phyloP scores from a whole-genome alignment of 2,113 vertebrate genomes.

The Oncorhynchus gorbuscha region DNA sequence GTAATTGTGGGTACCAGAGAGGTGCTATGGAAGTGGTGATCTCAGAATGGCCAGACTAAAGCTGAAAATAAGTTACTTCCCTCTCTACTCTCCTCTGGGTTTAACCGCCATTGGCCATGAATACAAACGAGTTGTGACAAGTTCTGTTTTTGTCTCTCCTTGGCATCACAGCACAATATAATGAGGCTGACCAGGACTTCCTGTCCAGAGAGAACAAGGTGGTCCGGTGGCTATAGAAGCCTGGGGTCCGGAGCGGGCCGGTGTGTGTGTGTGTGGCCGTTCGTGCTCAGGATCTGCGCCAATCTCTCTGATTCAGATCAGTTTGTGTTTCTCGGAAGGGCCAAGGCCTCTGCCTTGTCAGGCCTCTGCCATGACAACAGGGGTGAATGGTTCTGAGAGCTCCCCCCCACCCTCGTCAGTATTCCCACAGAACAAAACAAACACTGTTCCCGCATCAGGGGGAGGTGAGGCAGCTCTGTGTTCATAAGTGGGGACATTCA shows the following conservation, averaged over 20 bases:
- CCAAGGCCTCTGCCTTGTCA: conserved; percentile 45
- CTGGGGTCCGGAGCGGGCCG: background rate
- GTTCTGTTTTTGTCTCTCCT: background rate
- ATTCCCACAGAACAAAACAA: conserved; percentile 75
- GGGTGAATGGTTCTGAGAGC: conserved; percentile 34
- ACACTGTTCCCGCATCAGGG: conserved; percentile 68
- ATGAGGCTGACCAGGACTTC: background rate
- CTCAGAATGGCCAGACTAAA: too few species aligned
- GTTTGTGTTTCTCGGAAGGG: conserved; percentile 48
- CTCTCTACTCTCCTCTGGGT: background rate
- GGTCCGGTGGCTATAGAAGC: background rate
- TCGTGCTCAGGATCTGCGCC: conserved; percentile 1
- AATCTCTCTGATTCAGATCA: conserved; percentile 18
- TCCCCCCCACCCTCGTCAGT: conserved; percentile 42
- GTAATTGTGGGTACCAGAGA: background rate
- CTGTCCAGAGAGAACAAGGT: conserved; percentile 9
- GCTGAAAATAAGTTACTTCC: background rate
- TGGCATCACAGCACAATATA: background rate
- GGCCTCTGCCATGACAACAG: conserved; percentile 59
- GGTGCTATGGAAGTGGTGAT: background rate
- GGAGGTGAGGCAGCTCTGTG: conserved; percentile 33
- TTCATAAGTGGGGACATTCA: conserved; percentile 62
- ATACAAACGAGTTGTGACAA: conserved; percentile 1
- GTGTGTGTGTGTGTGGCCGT: conserved; percentile 12
- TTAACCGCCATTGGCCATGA: background rate